Percentiles rank a stretch among this genome's conserved stretches.
phyloP scores from a whole-genome alignment of 2,113 vertebrate genomes.

The Lanius collurio region DNA sequence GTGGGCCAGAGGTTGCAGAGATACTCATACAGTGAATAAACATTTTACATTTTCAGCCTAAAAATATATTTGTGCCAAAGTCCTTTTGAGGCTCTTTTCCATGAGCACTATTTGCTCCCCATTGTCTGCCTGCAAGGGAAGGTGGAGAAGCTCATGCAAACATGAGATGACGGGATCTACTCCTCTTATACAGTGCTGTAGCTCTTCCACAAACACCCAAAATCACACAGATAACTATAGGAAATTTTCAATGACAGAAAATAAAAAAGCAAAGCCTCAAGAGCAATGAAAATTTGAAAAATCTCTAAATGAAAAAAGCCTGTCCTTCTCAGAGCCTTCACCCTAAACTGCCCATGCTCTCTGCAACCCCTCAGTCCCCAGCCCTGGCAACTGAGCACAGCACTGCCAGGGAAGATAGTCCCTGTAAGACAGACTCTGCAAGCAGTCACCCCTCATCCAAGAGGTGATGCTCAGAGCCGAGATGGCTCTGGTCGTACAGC shows the following conservation, averaged over 20 bases:
- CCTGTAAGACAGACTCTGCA: not conserved
- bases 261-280: not conserved
- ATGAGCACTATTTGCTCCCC: not conserved
- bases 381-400: not conserved
- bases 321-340: not conserved
- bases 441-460: not conserved
- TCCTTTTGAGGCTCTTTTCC: not conserved
- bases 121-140: not conserved
- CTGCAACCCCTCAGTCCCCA: accelerated
- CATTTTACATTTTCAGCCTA: not conserved
- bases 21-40: not conserved
- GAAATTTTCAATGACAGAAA: not conserved
- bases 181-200: not conserved
- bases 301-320: not conserved
- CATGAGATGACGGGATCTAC: not conserved
- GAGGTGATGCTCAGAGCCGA: not conserved
- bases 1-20: not conserved
- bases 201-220: not conserved
- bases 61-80: not conserved
- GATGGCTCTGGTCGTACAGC: not conserved
- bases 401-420: not conserved
- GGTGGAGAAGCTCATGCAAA: not conserved
- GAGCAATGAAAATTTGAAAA: not conserved
- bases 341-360: not conserved
- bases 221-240: accelerated